A percentile compares a stretch with the other conserved stretches of the same genome.
These are phyloP conservation scores for Gobio gobio DNA, from an alignment of 2,113 vertebrate genomes.

Conservation along the genomic window DNA sequence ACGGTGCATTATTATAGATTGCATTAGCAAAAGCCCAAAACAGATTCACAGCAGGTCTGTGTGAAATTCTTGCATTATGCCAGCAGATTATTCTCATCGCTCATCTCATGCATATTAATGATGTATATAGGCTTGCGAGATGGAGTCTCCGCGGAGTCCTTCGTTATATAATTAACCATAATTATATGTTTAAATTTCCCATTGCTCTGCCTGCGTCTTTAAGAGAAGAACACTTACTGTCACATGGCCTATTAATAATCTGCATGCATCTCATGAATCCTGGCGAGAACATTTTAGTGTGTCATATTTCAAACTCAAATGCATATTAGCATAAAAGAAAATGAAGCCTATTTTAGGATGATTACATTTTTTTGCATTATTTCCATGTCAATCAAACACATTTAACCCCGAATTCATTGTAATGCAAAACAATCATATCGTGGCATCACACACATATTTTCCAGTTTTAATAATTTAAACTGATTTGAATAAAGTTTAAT, in stretches of 20 bases:
- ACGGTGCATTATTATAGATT: not conserved
- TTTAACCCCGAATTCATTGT: not conserved
- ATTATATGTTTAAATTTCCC: constrained; percentile 12
- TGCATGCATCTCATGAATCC: not conserved
- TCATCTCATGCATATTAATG: constrained; percentile 35
- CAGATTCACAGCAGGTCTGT: not conserved
- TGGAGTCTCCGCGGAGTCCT: not conserved
- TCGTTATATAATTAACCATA: constrained; percentile 10
- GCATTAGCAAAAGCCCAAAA: not conserved
- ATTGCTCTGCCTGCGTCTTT: not conserved
- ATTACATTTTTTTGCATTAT: not conserved
- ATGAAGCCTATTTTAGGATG: not conserved
- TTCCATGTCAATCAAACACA: not conserved
- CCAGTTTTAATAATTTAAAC: not conserved
- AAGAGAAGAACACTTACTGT: not conserved
- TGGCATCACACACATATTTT: too few species aligned
- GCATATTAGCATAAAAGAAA: not conserved
- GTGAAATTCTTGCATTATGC: not conserved
- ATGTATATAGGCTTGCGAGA: not conserved
- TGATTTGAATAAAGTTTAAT: not conserved
- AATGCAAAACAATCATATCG: not conserved
- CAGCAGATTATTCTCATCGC: constrained; percentile 16
- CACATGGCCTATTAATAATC: not conserved
- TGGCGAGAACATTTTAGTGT: not conserved
- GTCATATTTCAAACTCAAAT: not conserved